phyloP scores from a whole-genome alignment of 2,888 invertebrate species.

The Ormyrus pomaceus region DNA sequence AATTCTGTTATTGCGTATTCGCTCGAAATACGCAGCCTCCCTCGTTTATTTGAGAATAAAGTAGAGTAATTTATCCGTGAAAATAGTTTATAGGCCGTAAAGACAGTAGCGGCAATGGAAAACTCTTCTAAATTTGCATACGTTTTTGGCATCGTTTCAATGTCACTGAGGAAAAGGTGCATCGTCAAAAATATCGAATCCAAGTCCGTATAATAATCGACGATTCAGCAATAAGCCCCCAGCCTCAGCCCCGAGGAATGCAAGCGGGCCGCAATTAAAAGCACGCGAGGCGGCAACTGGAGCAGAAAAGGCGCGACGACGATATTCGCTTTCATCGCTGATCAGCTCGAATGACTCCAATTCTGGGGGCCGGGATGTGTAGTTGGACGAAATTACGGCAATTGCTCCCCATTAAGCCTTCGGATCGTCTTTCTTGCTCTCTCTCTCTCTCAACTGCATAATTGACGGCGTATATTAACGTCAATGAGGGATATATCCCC shows the following conservation, averaged over 20 bases:
- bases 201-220: no score
- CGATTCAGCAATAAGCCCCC: no score
- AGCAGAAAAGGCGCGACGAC: no score
- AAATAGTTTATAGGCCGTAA: no score
- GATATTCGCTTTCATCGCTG: slow-evolving; percentile 3
- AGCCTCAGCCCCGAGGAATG: no score
- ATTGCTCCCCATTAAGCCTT: slow-evolving; percentile 42
- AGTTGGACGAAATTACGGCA: slow-evolving; percentile 41
- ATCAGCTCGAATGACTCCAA: slow-evolving; percentile 30
- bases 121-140: slow-evolving; percentile 28
- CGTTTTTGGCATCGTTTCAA: slow-evolving; percentile 47
- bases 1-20: no score
- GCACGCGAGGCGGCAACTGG: no score
- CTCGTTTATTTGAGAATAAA: neutral
- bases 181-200: slow-evolving; percentile 4
- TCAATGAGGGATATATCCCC: slow-evolving; percentile 25
- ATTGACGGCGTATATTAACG: slow-evolving; percentile 41
- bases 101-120: neutral
- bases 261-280: no score
- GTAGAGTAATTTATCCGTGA: neutral
- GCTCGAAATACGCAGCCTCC: no score
- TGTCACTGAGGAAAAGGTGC: slow-evolving; percentile 7
- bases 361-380: slow-evolving; percentile 3
- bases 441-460: slow-evolving; percentile 23
- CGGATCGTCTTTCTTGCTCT: neutral